Evolutionary conservation across 2,797 vertebrate genomes (phyloP).

Genomic region (Acomys russatus): DNA sequence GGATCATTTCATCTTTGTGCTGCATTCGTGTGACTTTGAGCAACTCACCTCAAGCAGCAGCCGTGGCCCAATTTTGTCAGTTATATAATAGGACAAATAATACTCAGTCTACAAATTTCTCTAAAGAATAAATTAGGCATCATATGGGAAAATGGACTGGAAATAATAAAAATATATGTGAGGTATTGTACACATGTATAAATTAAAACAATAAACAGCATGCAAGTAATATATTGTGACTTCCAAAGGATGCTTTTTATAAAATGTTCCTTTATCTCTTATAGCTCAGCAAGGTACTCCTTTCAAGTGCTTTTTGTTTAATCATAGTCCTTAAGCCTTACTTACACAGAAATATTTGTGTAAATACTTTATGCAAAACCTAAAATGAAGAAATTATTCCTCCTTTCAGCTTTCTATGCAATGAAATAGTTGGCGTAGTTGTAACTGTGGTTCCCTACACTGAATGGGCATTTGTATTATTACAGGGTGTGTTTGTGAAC

Average conservation of each 20-base stretch:
- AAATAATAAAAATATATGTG: background rate
- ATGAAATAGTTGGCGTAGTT: background rate
- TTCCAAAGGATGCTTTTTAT: background rate
- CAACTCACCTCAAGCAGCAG: background rate
- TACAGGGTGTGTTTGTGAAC: background rate
- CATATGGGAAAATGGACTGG: background rate
- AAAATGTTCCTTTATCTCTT: background rate
- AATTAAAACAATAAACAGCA: background rate
- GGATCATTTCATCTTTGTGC: background rate
- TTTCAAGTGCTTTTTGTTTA: background rate
- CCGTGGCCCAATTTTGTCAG: background rate
- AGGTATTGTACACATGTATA: background rate
- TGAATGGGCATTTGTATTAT: background rate
- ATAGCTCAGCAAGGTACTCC: background rate
- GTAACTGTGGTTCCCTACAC: background rate
- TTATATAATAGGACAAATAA: background rate
- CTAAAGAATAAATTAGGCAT: background rate
- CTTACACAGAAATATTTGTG: background rate
- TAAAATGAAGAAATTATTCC: conserved; percentile 29
- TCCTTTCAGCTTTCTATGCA: background rate
- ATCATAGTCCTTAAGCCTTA: background rate
- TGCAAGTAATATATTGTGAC: background rate
- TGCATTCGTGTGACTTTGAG: background rate
- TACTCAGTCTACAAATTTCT: background rate
- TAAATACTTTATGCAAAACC: background rate